Percentiles rank a stretch among this genome's conserved stretches.
These are phyloP conservation scores for Alligator sinensis DNA, from an alignment of 2,113 vertebrate genomes.

Conservation along the genomic window DNA sequence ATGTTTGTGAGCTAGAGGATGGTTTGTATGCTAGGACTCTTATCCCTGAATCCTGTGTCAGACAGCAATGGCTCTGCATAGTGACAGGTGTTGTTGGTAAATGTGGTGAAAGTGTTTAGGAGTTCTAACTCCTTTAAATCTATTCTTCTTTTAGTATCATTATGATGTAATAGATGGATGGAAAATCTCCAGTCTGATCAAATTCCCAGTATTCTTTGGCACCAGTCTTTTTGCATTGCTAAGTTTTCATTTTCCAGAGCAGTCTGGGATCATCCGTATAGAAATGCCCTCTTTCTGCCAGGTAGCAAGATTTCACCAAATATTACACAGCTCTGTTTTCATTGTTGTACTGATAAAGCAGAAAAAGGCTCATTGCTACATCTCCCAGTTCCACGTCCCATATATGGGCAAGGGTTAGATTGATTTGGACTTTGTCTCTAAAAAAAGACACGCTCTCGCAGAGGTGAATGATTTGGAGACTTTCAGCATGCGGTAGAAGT, in stretches of 20 bases:
- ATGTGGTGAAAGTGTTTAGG: no score
- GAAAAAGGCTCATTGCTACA: neutral
- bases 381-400: constrained; percentile 1
- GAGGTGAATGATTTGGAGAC: neutral
- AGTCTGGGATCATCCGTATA: fast-evolving
- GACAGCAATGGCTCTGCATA: no score
- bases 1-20: neutral
- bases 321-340: neutral
- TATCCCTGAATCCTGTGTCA: no score
- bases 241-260: neutral
- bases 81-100: no score
- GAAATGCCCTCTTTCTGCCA: neutral
- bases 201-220: neutral
- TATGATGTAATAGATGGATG: neutral
- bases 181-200: neutral
- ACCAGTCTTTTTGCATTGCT: fast-evolving
- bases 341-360: neutral
- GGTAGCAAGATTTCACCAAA: neutral
- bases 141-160: no score
- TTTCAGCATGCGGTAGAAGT: neutral
- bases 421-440: constrained; percentile 29
- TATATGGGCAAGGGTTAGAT: constrained; percentile 40
- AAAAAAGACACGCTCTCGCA: neutral
- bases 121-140: no score
- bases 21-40: no score